Conservation (phyloP, 2,797 vertebrate genomes). For the Poecile montanus region DNA sequence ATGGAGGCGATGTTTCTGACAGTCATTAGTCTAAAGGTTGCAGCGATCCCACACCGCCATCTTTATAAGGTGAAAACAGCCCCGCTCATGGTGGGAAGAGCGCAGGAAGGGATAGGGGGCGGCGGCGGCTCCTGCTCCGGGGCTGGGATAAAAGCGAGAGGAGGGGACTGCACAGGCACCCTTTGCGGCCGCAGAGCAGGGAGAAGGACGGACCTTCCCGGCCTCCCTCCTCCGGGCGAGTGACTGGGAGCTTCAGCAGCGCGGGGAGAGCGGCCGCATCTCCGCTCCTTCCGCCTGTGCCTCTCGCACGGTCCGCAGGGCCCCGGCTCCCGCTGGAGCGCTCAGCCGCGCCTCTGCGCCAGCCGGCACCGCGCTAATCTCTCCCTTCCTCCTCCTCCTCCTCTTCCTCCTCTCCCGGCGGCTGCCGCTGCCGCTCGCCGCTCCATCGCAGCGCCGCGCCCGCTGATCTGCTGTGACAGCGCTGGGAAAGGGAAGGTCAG, state of each 20-base stretch:
- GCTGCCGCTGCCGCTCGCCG: background rate
- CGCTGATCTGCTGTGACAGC: constrained; percentile 9
- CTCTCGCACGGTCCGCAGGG: background rate
- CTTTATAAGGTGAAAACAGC: constrained; percentile 88
- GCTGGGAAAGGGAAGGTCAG: background rate
- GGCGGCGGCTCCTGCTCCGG: constrained; percentile 47
- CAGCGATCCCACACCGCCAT: constrained; percentile 88
- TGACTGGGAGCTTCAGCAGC: background rate
- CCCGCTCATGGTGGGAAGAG: constrained; percentile 76
- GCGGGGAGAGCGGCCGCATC: background rate
- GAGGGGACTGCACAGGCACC: constrained; percentile 3
- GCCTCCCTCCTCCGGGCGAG: background rate
- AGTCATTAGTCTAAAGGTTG: constrained; percentile 98
- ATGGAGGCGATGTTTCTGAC: constrained; percentile 99
- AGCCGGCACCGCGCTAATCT: constrained; percentile 35
- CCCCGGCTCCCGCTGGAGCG: constrained; percentile 22
- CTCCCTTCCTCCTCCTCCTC: constrained; percentile 31
- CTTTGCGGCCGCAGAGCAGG: background rate
- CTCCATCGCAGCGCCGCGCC: constrained; percentile 40
- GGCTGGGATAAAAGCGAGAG: constrained; percentile 40
- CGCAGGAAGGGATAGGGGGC: constrained; percentile 48
- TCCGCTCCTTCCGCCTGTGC: constrained; percentile 13
- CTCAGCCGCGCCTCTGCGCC: constrained; percentile 52
- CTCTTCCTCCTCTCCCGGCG: background rate
- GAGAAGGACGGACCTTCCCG: background rate